A percentile compares a stretch with the other conserved stretches of the same genome.
Evolutionary conservation across 2,797 vertebrate genomes (phyloP).

Genomic region (Phoeniculus purpureus): DNA sequence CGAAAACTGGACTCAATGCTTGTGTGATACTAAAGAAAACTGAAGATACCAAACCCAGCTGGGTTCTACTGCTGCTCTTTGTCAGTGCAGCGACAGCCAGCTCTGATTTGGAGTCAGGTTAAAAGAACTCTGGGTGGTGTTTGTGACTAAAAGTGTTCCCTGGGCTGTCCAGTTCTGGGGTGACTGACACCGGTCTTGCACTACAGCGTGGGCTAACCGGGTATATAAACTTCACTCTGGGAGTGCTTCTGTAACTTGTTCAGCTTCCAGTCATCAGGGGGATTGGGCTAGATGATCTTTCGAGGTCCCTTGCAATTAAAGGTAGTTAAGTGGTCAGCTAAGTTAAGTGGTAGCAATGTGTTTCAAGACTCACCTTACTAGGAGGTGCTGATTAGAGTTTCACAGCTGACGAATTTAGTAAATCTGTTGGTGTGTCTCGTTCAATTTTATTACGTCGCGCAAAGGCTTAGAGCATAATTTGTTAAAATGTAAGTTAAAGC

Average conservation of each 20-base stretch:
- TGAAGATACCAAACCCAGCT: not conserved
- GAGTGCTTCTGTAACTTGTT: not conserved
- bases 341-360: not conserved
- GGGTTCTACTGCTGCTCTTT: not conserved
- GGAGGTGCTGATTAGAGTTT: not conserved
- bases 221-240: not conserved
- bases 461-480: not conserved
- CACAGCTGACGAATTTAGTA: not conserved
- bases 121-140: not conserved
- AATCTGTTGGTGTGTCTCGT: not conserved
- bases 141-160: not conserved
- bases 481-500: not conserved
- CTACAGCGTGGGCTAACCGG: not conserved
- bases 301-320: no score
- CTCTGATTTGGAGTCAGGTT: not conserved
- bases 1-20: not conserved
- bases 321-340: no score
- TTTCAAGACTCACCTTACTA: not conserved
- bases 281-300: no score
- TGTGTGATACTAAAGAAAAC: not conserved
- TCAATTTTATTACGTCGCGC: not conserved
- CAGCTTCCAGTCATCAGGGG: not conserved
- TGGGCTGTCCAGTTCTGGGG: not conserved
- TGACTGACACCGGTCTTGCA: not conserved
- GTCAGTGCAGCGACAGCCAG: not conserved